phyloP scores from a whole-genome alignment of 2,113 vertebrate species.

The Sylvia atricapilla region DNA sequence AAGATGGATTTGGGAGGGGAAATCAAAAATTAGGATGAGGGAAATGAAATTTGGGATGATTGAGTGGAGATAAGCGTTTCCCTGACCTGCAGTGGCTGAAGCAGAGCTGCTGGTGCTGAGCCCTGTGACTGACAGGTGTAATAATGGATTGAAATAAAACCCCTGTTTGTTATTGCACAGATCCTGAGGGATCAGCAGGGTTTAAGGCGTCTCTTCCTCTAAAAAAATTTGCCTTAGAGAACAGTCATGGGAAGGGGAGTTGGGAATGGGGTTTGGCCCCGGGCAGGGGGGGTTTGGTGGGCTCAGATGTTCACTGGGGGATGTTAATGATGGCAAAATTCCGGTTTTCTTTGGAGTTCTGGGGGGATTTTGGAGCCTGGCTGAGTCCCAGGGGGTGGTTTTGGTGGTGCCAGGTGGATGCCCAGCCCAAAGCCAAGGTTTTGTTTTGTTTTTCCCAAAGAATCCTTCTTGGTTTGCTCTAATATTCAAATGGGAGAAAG shows the following conservation, averaged over 20 bases:
- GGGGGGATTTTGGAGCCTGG: not conserved
- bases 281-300: accelerated
- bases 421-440: not conserved
- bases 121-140: not conserved
- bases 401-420: not conserved
- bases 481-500: not conserved
- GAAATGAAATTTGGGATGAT: not conserved
- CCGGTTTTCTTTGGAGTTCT: not conserved
- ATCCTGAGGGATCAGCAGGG: not conserved
- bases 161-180: not conserved
- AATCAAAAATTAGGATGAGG: not conserved
- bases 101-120: not conserved
- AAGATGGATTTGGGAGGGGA: not conserved
- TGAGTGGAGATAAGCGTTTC: not conserved
- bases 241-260: not conserved
- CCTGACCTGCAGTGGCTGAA: not conserved
- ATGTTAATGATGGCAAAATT: not conserved
- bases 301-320: not conserved
- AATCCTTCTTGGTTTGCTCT: not conserved
- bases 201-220: not conserved
- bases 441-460: no score
- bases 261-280: not conserved
- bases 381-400: accelerated
- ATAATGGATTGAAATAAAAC: not conserved
- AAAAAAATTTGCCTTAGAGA: not conserved